phyloP scores from a whole-genome alignment of 2,888 invertebrate genomes.

The Cactoblastis cactorum region DNA sequence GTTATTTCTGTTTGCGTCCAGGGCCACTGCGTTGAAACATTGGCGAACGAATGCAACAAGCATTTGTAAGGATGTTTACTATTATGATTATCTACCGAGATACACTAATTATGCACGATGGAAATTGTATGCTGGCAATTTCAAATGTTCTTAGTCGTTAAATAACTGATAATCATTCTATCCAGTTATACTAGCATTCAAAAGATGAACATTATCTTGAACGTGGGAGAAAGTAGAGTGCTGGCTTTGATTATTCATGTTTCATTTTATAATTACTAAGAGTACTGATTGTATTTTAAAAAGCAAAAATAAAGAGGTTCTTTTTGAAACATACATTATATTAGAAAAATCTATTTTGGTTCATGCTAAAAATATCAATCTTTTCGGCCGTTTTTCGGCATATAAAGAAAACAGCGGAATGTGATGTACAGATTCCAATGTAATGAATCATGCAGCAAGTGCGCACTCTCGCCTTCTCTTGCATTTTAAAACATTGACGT shows the following conservation, averaged over 20 bases:
- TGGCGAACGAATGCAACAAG: constrained; percentile 22
- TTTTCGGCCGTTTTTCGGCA: no score
- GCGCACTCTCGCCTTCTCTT: constrained; percentile 36
- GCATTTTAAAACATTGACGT: constrained; percentile 56
- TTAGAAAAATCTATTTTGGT: no score
- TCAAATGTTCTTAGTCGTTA: background rate
- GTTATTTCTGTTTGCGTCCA: constrained; percentile 43
- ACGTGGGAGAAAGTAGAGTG: background rate
- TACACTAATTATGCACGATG: constrained; percentile 13
- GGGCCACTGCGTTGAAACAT: constrained; percentile 38
- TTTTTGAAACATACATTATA: no score
- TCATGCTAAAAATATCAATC: no score
- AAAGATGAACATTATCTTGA: background rate
- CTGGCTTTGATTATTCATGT: background rate
- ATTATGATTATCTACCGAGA: constrained; percentile 23
- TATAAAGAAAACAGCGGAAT: background rate
- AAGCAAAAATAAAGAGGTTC: no score
- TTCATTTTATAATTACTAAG: background rate
- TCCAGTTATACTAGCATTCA: background rate
- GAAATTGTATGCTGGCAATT: constrained; percentile 3
- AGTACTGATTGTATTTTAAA: no score
- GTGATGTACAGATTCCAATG: constrained; percentile 32
- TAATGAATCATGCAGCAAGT: constrained; percentile 41
- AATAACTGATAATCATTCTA: background rate
- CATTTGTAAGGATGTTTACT: constrained; percentile 23